A percentile compares a stretch with the other conserved stretches of the same genome.
phyloP scores from a whole-genome alignment of 1,140 invertebrate species.

The Propsilocerus akamusi region DNA sequence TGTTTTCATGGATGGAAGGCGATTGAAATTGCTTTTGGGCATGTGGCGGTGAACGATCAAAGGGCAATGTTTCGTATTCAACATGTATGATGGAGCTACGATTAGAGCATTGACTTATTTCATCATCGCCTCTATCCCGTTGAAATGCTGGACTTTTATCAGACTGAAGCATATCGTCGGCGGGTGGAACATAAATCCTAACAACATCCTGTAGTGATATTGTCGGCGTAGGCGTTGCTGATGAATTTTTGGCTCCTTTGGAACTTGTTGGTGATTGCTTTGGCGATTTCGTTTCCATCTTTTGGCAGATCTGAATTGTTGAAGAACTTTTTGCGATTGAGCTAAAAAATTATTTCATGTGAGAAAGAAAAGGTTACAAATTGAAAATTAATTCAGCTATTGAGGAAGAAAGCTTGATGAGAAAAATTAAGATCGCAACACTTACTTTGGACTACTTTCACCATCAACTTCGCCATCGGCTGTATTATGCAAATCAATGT shows the following conservation, averaged over 20 bases:
- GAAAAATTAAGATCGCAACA: background rate
- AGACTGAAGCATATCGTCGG: background rate
- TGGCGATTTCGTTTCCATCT: background rate
- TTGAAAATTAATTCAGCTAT: background rate
- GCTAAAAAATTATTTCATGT: background rate
- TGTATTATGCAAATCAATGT: constrained; percentile 1
- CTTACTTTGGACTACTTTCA: constrained; percentile 6
- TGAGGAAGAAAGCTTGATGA: background rate
- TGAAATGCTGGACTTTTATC: background rate
- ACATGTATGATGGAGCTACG: background rate
- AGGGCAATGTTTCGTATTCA: background rate
- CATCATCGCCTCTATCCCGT: background rate
- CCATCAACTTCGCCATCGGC: constrained; percentile 5
- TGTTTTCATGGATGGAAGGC: background rate
- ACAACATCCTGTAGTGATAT: constrained; percentile 7
- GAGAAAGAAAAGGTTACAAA: background rate
- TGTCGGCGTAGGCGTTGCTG: constrained; percentile 6
- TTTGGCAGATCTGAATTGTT: background rate
- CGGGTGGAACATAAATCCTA: constrained; percentile 8
- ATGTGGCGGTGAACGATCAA: background rate
- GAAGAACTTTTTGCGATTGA: background rate
- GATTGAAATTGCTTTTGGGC: background rate
- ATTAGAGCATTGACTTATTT: constrained; percentile 2
- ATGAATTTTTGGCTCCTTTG: background rate
- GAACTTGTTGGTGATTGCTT: background rate